Evolutionary conservation across 2,888 invertebrate genomes (phyloP), one percentile per base, ranked within the genome.

Genomic region (Zele albiditarsus): DNA sequence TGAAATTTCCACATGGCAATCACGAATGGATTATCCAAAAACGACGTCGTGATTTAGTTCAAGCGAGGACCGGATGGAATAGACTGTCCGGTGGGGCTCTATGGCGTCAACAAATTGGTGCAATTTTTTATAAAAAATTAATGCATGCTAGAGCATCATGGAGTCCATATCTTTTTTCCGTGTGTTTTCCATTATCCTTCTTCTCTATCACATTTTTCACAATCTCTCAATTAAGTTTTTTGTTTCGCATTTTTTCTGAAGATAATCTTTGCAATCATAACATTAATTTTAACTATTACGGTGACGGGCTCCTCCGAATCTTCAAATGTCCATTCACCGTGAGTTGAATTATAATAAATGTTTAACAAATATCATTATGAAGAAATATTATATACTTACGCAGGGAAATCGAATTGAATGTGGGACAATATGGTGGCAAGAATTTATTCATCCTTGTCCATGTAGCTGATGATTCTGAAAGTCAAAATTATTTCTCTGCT

Each of bases 51-150:
- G 63, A 78, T n/a, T 38, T 80, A 14, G 63, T 80, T 46, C 75
- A 62, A 53, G 42, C 42, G 20, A 70, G 78, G 75, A 75, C 74
- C 49, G 16, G 71, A 10, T 82, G 82, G 82, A 57, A 25, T 1
- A 73, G 78, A 33, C 42, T 76, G 8, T 65, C 70, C 1, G 72
- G 71, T 12, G 12, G 31, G 0, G 23, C 60, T 38, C 68, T 82
- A 49, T 62, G 70, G 57, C 57, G 60, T 0, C 82, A 82, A 25
- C 82, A 82, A 71, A 42, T 80, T 42, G 2, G 60, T 5, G 78
- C 78, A 0, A 81, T 82, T 78, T 70, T 81, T 10, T 80, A 75
- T 14, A 81, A 81, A 65, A 82, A 81, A 74, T 57, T 67, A n/a
- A 25, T 81, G 12, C 82, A 82, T 33, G 58, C 80, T 8, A n/a